Conservation (phyloP, 2,113 vertebrate species). For the Labeo catla region DNA sequence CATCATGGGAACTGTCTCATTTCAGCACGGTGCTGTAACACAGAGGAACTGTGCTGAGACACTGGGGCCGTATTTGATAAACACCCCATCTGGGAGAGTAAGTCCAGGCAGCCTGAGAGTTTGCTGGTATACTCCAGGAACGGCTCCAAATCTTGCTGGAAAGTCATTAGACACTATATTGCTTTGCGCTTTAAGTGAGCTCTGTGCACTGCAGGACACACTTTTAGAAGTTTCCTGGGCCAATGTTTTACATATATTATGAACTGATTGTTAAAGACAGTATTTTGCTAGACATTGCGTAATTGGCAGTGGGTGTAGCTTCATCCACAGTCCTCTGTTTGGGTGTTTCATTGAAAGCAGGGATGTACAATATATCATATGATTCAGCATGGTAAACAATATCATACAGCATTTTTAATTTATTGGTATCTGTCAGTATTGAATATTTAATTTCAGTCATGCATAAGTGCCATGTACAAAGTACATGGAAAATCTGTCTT, state of each 20-base stretch:
- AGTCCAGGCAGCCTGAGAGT: constrained; percentile 36
- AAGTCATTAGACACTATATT: constrained; percentile 28
- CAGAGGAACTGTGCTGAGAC: neutral
- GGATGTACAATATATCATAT: neutral
- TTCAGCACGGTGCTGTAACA: constrained; percentile 24
- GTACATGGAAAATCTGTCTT: no score
- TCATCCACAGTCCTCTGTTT: neutral
- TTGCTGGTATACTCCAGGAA: constrained; percentile 41
- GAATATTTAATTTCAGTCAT: no score
- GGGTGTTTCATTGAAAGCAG: neutral
- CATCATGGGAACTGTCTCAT: constrained; percentile 35
- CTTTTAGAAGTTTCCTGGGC: neutral
- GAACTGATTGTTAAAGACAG: constrained; percentile 5
- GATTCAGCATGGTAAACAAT: neutral
- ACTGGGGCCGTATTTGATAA: neutral
- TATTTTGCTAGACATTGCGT: constrained; percentile 3
- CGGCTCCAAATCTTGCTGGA: constrained; percentile 34
- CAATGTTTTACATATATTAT: neutral
- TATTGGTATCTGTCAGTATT: no score
- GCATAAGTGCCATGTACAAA: no score
- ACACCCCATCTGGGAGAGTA: constrained; percentile 40
- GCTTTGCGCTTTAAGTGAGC: constrained; percentile 25
- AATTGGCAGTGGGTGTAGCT: neutral
- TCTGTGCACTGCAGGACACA: neutral
- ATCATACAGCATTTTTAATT: no score